Conservation (phyloP, 2,888 invertebrate species). For the Nasonia oneida region DNA sequence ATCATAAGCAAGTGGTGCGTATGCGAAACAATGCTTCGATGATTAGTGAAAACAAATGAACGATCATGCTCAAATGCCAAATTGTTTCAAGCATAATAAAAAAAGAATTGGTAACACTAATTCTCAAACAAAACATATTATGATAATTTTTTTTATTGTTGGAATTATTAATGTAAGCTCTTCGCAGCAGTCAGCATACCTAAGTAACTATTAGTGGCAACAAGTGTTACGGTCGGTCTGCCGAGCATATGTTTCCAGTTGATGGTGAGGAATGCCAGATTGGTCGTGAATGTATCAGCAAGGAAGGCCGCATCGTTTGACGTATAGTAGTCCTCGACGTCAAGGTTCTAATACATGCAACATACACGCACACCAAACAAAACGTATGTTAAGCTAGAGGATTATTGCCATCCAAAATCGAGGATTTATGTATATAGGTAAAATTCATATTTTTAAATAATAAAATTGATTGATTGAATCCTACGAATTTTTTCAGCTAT, state of each 20-base stretch:
- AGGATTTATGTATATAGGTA: background rate
- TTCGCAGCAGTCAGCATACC: constrained; percentile 82
- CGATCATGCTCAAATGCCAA: constrained; percentile 32
- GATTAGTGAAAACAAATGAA: constrained; percentile 20
- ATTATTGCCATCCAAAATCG: background rate
- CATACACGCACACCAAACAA: constrained; percentile 73
- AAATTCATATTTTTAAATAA: background rate
- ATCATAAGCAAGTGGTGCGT: background rate
- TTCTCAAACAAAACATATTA: background rate
- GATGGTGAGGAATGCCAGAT: constrained; percentile 96
- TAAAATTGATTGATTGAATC: background rate
- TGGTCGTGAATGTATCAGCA: constrained; percentile 95
- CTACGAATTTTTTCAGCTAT: background rate
- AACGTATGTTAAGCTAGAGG: constrained; percentile 62
- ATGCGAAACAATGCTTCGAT: constrained; percentile 5
- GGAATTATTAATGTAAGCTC: constrained; percentile 20
- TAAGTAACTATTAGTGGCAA: constrained; percentile 91
- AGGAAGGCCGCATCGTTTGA: constrained; percentile 97
- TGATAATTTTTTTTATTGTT: background rate
- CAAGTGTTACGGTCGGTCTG: constrained; percentile 95
- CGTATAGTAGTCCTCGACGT: constrained; percentile 97
- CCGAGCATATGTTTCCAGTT: constrained; percentile 99
- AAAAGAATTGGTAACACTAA: background rate
- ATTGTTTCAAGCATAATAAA: constrained; percentile 35
- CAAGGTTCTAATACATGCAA: constrained; percentile 88